Percentiles rank a stretch among this genome's conserved stretches.
Conservation (phyloP, 2,888 invertebrate species). For the Napeogenes inachia region DNA sequence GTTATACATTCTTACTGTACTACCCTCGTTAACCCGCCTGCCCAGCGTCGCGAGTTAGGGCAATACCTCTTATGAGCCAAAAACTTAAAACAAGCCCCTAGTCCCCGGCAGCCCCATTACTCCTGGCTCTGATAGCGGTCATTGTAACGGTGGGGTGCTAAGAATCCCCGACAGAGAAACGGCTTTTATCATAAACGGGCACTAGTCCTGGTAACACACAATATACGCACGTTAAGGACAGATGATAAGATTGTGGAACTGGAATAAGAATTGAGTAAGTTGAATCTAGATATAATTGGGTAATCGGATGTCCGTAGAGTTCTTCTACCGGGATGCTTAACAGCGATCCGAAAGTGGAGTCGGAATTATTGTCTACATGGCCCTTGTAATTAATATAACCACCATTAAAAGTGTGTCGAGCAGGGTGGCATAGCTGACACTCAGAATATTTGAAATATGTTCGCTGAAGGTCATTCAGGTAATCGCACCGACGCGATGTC, state of each 20-base stretch:
- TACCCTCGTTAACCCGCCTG: no score
- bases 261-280: neutral
- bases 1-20: no score
- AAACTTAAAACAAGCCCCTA: slow-evolving; percentile 16
- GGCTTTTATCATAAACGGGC: slow-evolving; percentile 8
- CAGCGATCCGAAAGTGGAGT: slow-evolving; percentile 27
- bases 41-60: neutral
- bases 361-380: neutral
- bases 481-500: neutral
- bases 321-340: slow-evolving; percentile 27
- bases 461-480: no score
- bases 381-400: slow-evolving; percentile 1
- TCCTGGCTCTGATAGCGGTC: slow-evolving; percentile 26
- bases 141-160: slow-evolving; percentile 28
- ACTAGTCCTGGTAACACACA: slow-evolving; percentile 18
- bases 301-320: slow-evolving; percentile 10
- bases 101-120: slow-evolving; percentile 25
- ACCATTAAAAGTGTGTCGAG: slow-evolving; percentile 3
- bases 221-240: slow-evolving; percentile 8
- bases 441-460: neutral
- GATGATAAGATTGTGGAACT: slow-evolving; percentile 11
- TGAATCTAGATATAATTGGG: neutral
- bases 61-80: neutral
- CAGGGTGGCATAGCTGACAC: slow-evolving; percentile 12
- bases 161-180: slow-evolving; percentile 24